Evolutionary conservation across 2,888 invertebrate genomes (phyloP).

Genomic region (Cordilura impudica): DNA sequence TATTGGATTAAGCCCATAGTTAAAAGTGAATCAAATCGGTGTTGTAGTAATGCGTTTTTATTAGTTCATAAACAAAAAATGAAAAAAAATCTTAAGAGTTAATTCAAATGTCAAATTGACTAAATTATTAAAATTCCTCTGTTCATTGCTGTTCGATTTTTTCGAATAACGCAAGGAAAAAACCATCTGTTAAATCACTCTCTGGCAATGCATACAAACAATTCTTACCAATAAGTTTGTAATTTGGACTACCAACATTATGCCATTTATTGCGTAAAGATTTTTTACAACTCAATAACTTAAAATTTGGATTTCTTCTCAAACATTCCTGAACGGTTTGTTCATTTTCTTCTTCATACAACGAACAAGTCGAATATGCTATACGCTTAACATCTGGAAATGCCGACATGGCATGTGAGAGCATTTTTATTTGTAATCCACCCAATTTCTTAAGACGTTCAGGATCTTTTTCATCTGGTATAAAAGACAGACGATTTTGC

Average conservation of each 20-base stretch:
- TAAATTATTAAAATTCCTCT: conserved; percentile 30
- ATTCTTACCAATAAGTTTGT: conserved; percentile 83
- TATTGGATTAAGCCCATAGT: no score
- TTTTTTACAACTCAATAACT: conserved; percentile 82
- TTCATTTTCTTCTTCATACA: conserved; percentile 95
- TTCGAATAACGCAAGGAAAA: conserved; percentile 95
- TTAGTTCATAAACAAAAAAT: no score
- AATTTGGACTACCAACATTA: conserved; percentile 83
- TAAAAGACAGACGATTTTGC: conserved; percentile 79
- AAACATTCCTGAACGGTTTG: conserved; percentile 81
- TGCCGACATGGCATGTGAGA: conserved; percentile 89
- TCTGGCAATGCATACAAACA: conserved; percentile 89
- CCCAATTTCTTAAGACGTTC: conserved; percentile 83
- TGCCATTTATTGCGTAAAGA: conserved; percentile 83
- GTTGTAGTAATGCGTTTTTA: no score
- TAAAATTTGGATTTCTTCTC: conserved; percentile 79
- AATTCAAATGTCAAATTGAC: no score
- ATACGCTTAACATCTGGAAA: conserved; percentile 92
- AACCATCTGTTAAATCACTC: conserved; percentile 91
- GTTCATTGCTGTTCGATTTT: no score
- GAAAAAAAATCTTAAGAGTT: background rate
- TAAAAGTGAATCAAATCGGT: no score
- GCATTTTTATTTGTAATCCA: conserved; percentile 89
- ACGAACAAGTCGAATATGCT: conserved; percentile 97
- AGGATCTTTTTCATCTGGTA: conserved; percentile 79